phyloP scores from a whole-genome alignment of 30 jellyfish, hydroid and myxozoan genomes.

The Rhopilema esculentum region DNA sequence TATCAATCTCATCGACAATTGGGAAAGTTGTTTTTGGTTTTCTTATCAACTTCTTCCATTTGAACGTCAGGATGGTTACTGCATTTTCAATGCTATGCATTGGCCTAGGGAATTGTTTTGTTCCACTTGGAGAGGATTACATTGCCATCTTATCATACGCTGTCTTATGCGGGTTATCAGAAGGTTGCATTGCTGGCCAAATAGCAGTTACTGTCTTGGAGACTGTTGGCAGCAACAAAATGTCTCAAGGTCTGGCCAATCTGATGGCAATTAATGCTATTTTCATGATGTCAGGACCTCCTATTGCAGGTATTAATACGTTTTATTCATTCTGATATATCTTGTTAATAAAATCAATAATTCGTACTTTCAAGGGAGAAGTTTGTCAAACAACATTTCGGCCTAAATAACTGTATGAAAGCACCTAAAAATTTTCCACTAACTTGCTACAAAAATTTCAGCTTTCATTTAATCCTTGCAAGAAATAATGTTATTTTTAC shows the following conservation, averaged over 20 bases:
- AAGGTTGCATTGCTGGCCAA: slow-evolving; percentile 78
- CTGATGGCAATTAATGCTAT: slow-evolving; percentile 48
- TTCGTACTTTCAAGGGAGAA: background rate
- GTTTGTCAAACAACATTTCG: too few species aligned
- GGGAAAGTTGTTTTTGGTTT: slow-evolving; percentile 69
- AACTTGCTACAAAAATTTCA: too few species aligned
- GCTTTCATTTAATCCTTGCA: background rate
- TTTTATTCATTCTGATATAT: background rate
- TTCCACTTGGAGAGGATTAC: slow-evolving; percentile 47
- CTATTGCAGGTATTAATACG: slow-evolving; percentile 67
- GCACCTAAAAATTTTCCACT: too few species aligned
- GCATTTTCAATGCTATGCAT: slow-evolving; percentile 68
- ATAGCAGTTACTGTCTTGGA: slow-evolving; percentile 58
- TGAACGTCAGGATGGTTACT: slow-evolving; percentile 39
- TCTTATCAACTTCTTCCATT: slow-evolving; percentile 30
- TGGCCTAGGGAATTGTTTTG: slow-evolving; percentile 59
- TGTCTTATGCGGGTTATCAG: slow-evolving; percentile 48
- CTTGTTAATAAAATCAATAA: background rate
- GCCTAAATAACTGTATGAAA: too few species aligned
- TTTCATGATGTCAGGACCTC: slow-evolving; percentile 76
- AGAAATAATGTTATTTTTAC: background rate
- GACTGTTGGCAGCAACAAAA: slow-evolving; percentile 53
- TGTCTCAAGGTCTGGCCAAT: slow-evolving; percentile 63
- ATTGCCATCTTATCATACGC: slow-evolving; percentile 25
- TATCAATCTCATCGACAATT: slow-evolving; percentile 58